Evolutionary conservation across 2,888 invertebrate species (phyloP), one percentile per base, ranked within the genome.

Genomic region (Formica aserva): DNA sequence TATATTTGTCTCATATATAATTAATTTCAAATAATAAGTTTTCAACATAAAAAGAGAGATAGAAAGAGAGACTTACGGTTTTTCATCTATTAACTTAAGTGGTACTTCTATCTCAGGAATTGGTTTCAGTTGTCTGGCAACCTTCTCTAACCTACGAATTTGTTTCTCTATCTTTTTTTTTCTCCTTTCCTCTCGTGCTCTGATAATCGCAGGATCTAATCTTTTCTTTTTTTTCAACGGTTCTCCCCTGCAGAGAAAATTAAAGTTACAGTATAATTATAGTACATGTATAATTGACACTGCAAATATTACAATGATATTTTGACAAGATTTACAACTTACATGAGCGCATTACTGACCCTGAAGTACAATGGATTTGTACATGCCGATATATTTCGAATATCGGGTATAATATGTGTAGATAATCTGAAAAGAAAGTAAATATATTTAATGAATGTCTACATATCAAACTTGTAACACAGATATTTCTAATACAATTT

Each of bases 211-310:
- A 2, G 98, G 98, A 95, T 99, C 98, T 0, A 98, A 76, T 93
- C 96, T 97, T 93, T 97, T 98, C 95, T 98, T 99, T 94, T 98
- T 99, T 94, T 98, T 99, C 93, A 99, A 94, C 3, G 99, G 99
- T 94, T 98, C 98, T 5, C 97, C 98, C 94, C 97, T 97, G 91
- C 67, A 95, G 95, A 84, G 80, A 65, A 63, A 63, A 66, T 62
- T 38, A 71, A 18, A 35, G 18, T 57, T 26, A 55, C 26, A 35
- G 11, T 11, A 13, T 32, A 18, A 15, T 41, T 66, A 0, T 38
- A 13, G 35, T 26, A 38, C 18, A 8, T 5, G 1, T 3, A 55
- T 5, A 45, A 41, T 26, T 52, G 22, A 29, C 15, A 22, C 41
- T 52, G 0, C 18, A 67, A 15, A 18, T 63, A 26, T 66, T 38